Conservation (phyloP, 2,888 invertebrate genomes). For the Netelia inedita region DNA sequence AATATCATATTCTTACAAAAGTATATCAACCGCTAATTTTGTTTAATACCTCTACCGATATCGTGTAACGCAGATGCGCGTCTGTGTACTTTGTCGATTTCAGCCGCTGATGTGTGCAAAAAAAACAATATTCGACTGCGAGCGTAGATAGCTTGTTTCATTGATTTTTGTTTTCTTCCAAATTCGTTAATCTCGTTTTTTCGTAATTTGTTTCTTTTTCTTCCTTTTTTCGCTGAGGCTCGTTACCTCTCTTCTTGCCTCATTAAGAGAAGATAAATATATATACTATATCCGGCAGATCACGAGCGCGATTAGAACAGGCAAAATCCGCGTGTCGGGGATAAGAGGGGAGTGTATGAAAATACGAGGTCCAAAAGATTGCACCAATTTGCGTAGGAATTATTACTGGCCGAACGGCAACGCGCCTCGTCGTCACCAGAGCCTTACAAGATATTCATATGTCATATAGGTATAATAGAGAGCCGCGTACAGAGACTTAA, state of each 20-base stretch:
- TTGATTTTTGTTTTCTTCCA: slow-evolving; percentile 6
- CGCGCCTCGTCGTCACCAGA: slow-evolving; percentile 54
- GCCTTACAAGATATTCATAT: slow-evolving; percentile 56
- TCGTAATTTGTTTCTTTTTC: slow-evolving; percentile 45
- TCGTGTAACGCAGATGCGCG: slow-evolving; percentile 72
- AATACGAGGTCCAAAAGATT: slow-evolving; percentile 68
- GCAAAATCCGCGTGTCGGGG: neutral
- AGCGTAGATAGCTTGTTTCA: slow-evolving; percentile 23
- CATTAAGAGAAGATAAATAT: neutral
- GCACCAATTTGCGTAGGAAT: slow-evolving; percentile 70
- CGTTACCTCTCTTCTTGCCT: neutral
- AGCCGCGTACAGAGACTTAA: slow-evolving; percentile 57
- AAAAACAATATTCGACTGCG: slow-evolving; percentile 59
- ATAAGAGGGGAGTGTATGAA: slow-evolving; percentile 53
- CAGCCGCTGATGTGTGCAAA: slow-evolving; percentile 15
- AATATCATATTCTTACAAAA: slow-evolving; percentile 84
- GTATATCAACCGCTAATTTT: slow-evolving; percentile 75
- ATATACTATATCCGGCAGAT: slow-evolving; percentile 16
- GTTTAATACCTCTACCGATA: slow-evolving; percentile 63
- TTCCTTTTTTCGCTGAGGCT: neutral
- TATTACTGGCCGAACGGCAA: slow-evolving; percentile 68
- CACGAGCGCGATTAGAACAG: neutral
- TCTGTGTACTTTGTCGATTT: neutral
- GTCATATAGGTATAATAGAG: slow-evolving; percentile 60
- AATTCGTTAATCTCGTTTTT: slow-evolving; percentile 17